Base-by-base conservation (phyloP, 2,888 invertebrate species). In the Orthosia gracilis region DNA sequence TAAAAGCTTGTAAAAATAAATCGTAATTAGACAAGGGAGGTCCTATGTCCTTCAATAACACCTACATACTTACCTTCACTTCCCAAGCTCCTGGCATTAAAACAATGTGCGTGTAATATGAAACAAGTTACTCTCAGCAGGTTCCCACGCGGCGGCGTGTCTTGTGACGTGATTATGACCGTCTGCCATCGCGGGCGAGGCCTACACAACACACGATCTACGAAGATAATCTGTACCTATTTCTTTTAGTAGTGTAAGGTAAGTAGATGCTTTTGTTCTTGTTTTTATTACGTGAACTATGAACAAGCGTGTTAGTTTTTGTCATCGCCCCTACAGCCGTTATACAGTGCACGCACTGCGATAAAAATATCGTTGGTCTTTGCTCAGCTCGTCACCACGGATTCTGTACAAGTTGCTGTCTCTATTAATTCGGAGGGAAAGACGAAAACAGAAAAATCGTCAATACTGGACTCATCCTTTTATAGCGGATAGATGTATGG, bases 111-210 rank as follows among this genome's bases (percentile, higher is more conserved):
- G 61, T 83, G 68, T 62, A 68, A 75, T 49, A 71, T 50, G 18
- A 76, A 71, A 76, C 71, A 45, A 83, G 80, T 80, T 80, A 58
- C 67, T 73, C 50, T 59, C 50, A 47, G 15, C 61, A 40, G 47
- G 74, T 85, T 85, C 85, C 85, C 85, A 85, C 85, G 73, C 69
- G 47, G 71, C 84, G 47, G 76, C 81, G 76, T 76, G 84, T 69
- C 73, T 73, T 76, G 78, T 81, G 86, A 81, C 81, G 81, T 79
- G 83, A 79, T 84, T 84, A 84, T 58, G 80, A 59, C 47, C 69
- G 83, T 76, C 80, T 76, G 76, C 81, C 21, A 17, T 61, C 15
- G 77, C 81, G 26, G 61, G 31, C 82, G 70, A 77, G 84, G 61
- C 69, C 18, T 61, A 80, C 55, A 75, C 72, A 80, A 72, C 82